A percentile compares a stretch with the other conserved stretches of the same genome.
Conservation (phyloP, 2,113 vertebrate species). For the Rhabdornis inornatus region DNA sequence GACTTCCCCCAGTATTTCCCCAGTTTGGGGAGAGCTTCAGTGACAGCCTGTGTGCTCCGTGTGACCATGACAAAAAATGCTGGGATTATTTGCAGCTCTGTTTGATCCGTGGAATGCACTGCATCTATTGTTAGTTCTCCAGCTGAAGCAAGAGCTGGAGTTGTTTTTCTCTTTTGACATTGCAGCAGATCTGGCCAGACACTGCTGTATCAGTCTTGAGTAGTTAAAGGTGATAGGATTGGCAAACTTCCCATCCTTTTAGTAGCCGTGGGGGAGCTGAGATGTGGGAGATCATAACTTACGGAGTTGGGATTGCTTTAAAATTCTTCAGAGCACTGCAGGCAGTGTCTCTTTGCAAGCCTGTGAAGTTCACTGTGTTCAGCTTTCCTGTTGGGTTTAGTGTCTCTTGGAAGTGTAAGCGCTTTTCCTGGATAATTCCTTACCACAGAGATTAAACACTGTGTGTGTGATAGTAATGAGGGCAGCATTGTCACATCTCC, state of each 20-base stretch:
- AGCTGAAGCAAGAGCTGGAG: constrained; percentile 27
- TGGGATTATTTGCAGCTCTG: constrained; percentile 47
- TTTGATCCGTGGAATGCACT: constrained; percentile 30
- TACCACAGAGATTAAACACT: background rate
- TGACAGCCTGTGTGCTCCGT: background rate
- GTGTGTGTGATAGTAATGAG: background rate
- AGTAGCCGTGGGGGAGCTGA: background rate
- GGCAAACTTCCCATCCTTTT: background rate
- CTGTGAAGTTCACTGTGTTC: background rate
- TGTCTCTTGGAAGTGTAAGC: background rate
- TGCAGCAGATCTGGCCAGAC: background rate
- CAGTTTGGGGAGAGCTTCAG: background rate
- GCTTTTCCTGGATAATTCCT: background rate
- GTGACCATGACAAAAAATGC: background rate
- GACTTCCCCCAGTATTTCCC: background rate
- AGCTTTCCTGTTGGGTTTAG: background rate
- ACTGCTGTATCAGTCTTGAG: background rate
- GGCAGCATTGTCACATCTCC: background rate
- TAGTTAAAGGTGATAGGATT: background rate
- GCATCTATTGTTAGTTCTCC: constrained; percentile 44
- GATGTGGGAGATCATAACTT: background rate
- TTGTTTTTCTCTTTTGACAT: constrained; percentile 37
- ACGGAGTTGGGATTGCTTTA: background rate
- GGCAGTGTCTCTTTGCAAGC: background rate
- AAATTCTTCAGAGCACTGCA: background rate